Percentiles rank a stretch among this genome's conserved stretches.
phyloP scores from a whole-genome alignment of 2,113 vertebrate species.

The Fulmarus glacialis region DNA sequence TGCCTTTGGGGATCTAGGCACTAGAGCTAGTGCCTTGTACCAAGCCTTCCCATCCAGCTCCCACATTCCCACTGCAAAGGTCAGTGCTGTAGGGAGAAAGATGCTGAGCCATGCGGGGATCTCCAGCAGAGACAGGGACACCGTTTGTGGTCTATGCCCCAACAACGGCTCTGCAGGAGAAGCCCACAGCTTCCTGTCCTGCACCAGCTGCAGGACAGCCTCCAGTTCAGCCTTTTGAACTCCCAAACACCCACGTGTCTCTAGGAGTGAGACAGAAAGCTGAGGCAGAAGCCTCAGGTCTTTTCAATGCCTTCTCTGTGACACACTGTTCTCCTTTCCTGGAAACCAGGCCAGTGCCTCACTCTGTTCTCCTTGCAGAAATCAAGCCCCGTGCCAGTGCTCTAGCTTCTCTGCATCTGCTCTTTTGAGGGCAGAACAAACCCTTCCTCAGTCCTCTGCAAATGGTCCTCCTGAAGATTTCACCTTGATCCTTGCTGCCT shows the following conservation, averaged over 20 bases:
- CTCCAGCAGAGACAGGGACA: background rate
- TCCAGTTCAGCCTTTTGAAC: conserved; percentile 26
- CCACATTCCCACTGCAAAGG: background rate
- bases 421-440: background rate
- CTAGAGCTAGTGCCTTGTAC: background rate
- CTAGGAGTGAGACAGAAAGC: conserved; percentile 13
- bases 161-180: background rate
- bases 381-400: background rate
- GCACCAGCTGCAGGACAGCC: background rate
- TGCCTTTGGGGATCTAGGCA: background rate
- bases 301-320: conserved; percentile 35
- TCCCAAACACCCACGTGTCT: background rate
- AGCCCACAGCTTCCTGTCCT: background rate
- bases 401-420: background rate
- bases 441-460: background rate
- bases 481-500: background rate
- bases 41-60: background rate
- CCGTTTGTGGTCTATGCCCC: background rate
- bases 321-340: conserved; percentile 68
- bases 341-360: conserved; percentile 58
- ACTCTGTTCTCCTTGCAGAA: conserved; percentile 19
- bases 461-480: background rate
- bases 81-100: background rate
- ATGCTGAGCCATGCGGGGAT: background rate
- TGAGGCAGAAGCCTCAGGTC: conserved; percentile 48